Conservation (phyloP, 2,113 vertebrate genomes). For the Marmota flaviventris region DNA sequence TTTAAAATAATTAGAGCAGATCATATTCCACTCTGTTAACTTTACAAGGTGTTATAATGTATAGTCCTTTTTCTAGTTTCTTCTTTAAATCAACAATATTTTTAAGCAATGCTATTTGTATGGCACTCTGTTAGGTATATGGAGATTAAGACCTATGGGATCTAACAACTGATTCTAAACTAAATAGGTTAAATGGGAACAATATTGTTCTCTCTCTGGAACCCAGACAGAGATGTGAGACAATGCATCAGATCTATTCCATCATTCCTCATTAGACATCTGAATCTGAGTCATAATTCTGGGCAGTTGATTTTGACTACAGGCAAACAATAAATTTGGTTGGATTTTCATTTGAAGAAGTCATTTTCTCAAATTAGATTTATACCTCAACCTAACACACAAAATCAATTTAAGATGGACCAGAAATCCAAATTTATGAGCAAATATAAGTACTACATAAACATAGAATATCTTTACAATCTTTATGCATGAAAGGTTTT, state of each 20-base stretch:
- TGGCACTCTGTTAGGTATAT: not conserved
- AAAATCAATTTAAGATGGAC: not conserved
- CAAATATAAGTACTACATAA: not conserved
- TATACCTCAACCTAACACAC: not conserved
- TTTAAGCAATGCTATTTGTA: not conserved
- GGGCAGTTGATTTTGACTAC: not conserved
- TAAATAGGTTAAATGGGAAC: not conserved
- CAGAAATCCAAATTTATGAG: not conserved
- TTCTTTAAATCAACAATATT: constrained; percentile 20
- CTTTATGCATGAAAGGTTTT: not conserved
- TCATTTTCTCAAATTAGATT: constrained; percentile 38
- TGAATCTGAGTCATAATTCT: not conserved
- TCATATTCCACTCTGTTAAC: not conserved
- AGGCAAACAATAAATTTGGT: not conserved
- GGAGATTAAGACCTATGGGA: not conserved
- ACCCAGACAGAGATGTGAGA: not conserved
- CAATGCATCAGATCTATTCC: not conserved
- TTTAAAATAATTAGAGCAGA: not conserved
- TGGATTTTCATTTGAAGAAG: not conserved
- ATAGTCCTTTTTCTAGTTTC: not conserved
- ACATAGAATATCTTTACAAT: not conserved
- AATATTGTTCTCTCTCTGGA: not conserved
- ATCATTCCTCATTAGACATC: not conserved
- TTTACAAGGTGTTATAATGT: not conserved
- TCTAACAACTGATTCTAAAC: not conserved